phyloP scores from a whole-genome alignment of 2,888 invertebrate species.

The Catocala fraxini region DNA sequence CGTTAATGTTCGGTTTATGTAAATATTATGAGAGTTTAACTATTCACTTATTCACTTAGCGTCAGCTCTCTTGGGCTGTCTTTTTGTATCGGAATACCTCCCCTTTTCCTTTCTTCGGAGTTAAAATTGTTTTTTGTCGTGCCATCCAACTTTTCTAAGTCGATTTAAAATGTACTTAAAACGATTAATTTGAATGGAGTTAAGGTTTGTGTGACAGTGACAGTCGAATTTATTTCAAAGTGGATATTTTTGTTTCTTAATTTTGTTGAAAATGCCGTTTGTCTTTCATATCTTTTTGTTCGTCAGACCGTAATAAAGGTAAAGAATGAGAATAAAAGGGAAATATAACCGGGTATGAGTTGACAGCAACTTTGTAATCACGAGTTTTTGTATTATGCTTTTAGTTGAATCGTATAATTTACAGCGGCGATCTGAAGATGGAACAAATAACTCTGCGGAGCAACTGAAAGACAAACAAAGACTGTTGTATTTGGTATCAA shows the following conservation, averaged over 20 bases:
- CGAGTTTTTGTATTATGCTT: slow-evolving; percentile 37
- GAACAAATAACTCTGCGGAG: slow-evolving; percentile 8
- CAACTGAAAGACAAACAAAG: neutral
- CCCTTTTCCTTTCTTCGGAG: slow-evolving; percentile 61
- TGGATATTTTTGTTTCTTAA: slow-evolving; percentile 55
- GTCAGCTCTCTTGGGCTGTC: slow-evolving; percentile 74
- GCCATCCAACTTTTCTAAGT: slow-evolving; percentile 66
- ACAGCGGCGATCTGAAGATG: slow-evolving; percentile 12
- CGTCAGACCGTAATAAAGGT: slow-evolving; percentile 44
- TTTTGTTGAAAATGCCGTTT: slow-evolving; percentile 48
- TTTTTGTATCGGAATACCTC: slow-evolving; percentile 77
- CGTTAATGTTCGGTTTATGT: slow-evolving; percentile 85
- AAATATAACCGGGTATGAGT: slow-evolving; percentile 33
- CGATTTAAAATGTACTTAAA: slow-evolving; percentile 71
- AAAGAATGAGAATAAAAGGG: slow-evolving; percentile 37
- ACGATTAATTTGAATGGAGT: slow-evolving; percentile 70
- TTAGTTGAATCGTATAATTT: slow-evolving; percentile 20
- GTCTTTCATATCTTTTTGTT: slow-evolving; percentile 49
- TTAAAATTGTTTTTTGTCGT: slow-evolving; percentile 66
- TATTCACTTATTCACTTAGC: slow-evolving; percentile 86
- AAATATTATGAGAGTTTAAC: slow-evolving; percentile 86
- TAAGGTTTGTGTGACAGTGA: slow-evolving; percentile 62
- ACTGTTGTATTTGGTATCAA: neutral
- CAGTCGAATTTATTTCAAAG: slow-evolving; percentile 58
- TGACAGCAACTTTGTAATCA: slow-evolving; percentile 41